Evolutionary conservation across 2,113 vertebrate genomes (phyloP).

Genomic region (Nothobranchius kuhntae): DNA sequence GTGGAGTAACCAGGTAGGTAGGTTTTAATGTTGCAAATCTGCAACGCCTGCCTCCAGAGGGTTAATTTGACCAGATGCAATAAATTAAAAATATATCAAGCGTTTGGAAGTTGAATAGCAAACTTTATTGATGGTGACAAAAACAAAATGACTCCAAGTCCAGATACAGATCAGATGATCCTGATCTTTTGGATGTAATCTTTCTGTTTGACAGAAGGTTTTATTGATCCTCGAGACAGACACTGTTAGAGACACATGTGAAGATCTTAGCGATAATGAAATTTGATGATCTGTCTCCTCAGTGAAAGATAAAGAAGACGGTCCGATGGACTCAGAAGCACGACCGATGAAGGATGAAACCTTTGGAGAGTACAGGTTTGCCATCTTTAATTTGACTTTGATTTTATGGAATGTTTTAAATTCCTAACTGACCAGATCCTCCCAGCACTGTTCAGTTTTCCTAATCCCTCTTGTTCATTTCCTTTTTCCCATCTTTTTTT

Average conservation of each 20-base stretch:
- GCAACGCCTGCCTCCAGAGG: no score
- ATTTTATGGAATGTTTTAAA: conserved; percentile 28
- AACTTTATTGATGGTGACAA: not conserved
- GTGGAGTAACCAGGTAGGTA: no score
- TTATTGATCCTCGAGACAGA: conserved; percentile 38
- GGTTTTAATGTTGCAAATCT: no score
- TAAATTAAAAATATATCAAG: not conserved
- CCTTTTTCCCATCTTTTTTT: conserved; percentile 53
- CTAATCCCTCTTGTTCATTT: conserved; percentile 66
- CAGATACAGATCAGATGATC: conserved; percentile 2
- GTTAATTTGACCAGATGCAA: no score
- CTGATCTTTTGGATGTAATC: conserved; percentile 30
- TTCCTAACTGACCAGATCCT: conserved; percentile 32
- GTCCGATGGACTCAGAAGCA: conserved; percentile 90
- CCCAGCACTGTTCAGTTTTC: conserved; percentile 42
- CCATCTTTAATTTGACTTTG: conserved; percentile 7
- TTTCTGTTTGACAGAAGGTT: conserved; percentile 9
- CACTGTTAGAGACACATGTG: conserved; percentile 16
- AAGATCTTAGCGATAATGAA: conserved; percentile 35
- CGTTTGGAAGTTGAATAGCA: conserved; percentile 3
- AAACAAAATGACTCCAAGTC: not conserved
- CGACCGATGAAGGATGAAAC: conserved; percentile 93
- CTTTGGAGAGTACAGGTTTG: conserved; percentile 93
- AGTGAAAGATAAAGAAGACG: conserved; percentile 95
- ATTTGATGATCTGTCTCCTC: conserved; percentile 56